These are phyloP conservation scores for Lycocorax pyrrhopterus DNA, from an alignment of 2,113 vertebrate species.

Conservation along the genomic window DNA sequence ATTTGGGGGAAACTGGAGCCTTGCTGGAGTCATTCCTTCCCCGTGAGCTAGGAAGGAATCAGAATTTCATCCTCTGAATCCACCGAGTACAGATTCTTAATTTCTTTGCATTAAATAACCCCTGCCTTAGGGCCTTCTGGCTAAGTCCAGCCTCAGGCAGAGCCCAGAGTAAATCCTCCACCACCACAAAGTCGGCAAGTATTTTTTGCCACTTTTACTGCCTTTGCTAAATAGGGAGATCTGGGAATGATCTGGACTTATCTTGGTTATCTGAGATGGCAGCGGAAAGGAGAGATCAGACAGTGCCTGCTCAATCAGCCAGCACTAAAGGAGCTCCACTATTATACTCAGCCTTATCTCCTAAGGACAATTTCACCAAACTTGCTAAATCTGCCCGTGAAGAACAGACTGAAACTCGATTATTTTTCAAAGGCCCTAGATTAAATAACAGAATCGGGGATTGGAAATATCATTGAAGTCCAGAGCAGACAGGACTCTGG, in stretches of 20 bases:
- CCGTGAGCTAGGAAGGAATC: not conserved
- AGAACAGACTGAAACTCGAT: not conserved
- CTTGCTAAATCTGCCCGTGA: not conserved
- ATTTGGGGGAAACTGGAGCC: not conserved
- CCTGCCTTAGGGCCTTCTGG: not conserved
- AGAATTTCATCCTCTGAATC: not conserved
- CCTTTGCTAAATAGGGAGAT: not conserved
- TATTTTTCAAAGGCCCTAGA: not conserved
- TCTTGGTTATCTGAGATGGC: not conserved
- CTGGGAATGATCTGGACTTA: not conserved
- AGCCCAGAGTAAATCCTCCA: not conserved
- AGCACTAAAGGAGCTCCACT: not conserved
- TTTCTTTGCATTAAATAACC: not conserved
- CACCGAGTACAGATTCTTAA: not conserved
- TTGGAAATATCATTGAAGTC: not conserved
- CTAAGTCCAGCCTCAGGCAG: not conserved
- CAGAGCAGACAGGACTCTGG: not conserved
- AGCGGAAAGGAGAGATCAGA: not conserved
- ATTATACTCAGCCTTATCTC: not conserved
- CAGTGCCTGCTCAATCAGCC: not conserved
- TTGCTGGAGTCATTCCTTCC: not conserved
- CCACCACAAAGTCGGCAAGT: not conserved
- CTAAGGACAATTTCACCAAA: not conserved
- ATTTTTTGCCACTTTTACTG: not conserved
- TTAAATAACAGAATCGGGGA: fast-evolving